Percentiles rank a stretch among this genome's conserved stretches.
phyloP scores from a whole-genome alignment of 92 coral and sea anemone species.

The Scolanthus callimorphus region DNA sequence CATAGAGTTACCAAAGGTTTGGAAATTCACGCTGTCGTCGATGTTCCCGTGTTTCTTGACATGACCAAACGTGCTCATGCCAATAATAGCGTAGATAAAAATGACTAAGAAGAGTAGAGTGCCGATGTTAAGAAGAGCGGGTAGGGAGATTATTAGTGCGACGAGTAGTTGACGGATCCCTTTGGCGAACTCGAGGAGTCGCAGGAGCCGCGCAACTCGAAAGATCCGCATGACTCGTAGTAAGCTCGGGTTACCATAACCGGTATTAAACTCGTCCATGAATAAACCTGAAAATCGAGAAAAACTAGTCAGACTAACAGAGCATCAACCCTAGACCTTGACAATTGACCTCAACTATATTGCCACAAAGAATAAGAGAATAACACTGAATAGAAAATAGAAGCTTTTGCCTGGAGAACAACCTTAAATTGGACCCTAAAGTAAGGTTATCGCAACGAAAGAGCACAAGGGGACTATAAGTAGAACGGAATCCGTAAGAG shows the following conservation, averaged over 20 bases:
- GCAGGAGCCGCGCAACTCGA: conserved; percentile 82
- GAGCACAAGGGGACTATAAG: too few species aligned
- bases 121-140: conserved; percentile 90
- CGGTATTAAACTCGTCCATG: conserved; percentile 69
- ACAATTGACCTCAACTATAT: too few species aligned
- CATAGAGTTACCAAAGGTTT: conserved; percentile 87
- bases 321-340: too few species aligned
- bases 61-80: conserved; percentile 89
- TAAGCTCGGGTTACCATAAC: conserved; percentile 72
- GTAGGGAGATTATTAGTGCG: conserved; percentile 85
- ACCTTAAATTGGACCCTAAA: too few species aligned
- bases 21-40: conserved; percentile 89
- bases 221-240: conserved; percentile 89
- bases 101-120: conserved; percentile 85
- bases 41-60: conserved; percentile 80
- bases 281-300: conserved; percentile 82
- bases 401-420: too few species aligned
- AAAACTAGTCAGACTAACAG: too few species aligned
- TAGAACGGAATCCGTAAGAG: too few species aligned
- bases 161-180: conserved; percentile 92
- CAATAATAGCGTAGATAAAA: conserved; percentile 90
- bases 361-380: too few species aligned
- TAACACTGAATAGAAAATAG: too few species aligned
- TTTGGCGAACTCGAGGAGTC: conserved; percentile 89
- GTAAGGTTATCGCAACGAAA: too few species aligned